A percentile compares a stretch with the other conserved stretches of the same genome.
Evolutionary conservation across 2,113 vertebrate genomes (phyloP).

Genomic region (Poeciliopsis retropinna): DNA sequence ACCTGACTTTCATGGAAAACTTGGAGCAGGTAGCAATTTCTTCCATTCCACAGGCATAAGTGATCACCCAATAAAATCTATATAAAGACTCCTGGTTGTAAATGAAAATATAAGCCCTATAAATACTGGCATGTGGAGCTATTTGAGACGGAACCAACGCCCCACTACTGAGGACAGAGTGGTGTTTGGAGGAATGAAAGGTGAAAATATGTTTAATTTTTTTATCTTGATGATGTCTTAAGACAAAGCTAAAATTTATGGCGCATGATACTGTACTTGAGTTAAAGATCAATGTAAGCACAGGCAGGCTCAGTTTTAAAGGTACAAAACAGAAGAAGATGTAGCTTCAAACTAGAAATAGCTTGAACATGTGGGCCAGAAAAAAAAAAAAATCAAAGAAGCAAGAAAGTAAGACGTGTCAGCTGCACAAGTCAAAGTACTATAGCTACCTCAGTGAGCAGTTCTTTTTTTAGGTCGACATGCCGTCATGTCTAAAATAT

Average conservation of each 20-base stretch:
- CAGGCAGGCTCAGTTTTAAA: background rate
- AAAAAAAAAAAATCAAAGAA: background rate
- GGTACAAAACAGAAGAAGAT: background rate
- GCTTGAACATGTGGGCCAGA: background rate
- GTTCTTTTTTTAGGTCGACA: conserved; percentile 58
- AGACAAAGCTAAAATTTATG: background rate
- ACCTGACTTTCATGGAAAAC: conserved; percentile 26
- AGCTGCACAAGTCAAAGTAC: background rate
- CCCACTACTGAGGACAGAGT: conserved; percentile 37
- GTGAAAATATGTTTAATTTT: conserved; percentile 37
- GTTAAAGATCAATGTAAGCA: background rate
- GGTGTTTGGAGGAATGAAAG: conserved; percentile 30
- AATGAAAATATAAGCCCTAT: conserved; percentile 63
- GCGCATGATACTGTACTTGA: background rate
- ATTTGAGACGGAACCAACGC: conserved; percentile 64
- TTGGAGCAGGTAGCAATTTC: conserved; percentile 5
- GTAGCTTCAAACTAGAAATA: background rate
- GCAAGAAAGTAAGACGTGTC: background rate
- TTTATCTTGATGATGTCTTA: conserved; percentile 33
- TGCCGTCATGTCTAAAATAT: background rate
- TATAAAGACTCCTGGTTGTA: conserved; percentile 38
- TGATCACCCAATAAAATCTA: conserved; percentile 48
- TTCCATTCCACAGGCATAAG: conserved; percentile 23
- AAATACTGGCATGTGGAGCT: conserved; percentile 60
- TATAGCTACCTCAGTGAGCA: background rate